A percentile compares a stretch with the other conserved stretches of the same genome.
Evolutionary conservation across 2,797 vertebrate species (phyloP).

Genomic region (Agapornis canus): DNA sequence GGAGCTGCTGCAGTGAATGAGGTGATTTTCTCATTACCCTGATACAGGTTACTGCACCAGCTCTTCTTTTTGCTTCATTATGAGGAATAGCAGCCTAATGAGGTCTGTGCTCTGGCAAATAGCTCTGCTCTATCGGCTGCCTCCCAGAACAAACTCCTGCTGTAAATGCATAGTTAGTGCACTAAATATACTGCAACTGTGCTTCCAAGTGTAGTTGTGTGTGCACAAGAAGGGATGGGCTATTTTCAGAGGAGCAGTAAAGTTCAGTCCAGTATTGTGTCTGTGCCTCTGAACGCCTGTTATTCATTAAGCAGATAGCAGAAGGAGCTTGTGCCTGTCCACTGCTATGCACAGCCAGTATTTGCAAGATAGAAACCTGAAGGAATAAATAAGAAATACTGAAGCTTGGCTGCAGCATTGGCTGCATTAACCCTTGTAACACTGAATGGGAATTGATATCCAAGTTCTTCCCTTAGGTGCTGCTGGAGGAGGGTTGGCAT

Average conservation of each 20-base stretch:
- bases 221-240: background rate
- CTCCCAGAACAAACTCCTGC: background rate
- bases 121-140: constrained; percentile 13
- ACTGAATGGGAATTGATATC: background rate
- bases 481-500: background rate
- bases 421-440: background rate
- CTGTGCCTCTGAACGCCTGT: background rate
- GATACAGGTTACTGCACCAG: background rate
- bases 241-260: background rate
- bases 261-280: background rate
- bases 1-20: background rate
- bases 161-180: background rate
- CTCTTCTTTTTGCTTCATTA: background rate
- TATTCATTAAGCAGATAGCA: background rate
- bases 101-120: background rate
- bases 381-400: background rate
- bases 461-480: background rate
- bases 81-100: background rate
- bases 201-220: background rate
- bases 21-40: background rate
- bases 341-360: background rate
- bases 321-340: background rate
- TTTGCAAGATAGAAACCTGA: background rate
- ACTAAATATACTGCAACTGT: background rate
- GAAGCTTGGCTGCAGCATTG: background rate